Conservation (phyloP, 2,888 invertebrate genomes). For the Tethea ocularis region DNA sequence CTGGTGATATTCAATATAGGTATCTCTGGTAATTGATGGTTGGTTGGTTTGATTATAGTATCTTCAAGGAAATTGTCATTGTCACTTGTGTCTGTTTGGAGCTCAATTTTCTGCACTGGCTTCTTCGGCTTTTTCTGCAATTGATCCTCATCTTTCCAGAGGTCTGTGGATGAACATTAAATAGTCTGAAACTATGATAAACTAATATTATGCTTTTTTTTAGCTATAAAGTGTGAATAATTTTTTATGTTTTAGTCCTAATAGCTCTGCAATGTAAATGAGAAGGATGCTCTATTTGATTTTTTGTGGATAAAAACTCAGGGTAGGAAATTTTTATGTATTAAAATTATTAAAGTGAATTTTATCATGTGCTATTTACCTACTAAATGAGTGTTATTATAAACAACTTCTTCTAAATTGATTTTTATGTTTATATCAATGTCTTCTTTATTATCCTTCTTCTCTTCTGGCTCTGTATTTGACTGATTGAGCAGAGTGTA, state of each 20-base stretch:
- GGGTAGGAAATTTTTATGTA: no score
- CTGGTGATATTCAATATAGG: slow-evolving; percentile 88
- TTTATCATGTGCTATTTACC: slow-evolving; percentile 68
- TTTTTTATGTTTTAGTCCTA: no score
- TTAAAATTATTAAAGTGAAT: no score
- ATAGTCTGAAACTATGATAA: background rate
- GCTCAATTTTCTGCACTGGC: slow-evolving; percentile 38
- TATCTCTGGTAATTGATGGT: slow-evolving; percentile 73
- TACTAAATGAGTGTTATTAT: slow-evolving; percentile 84
- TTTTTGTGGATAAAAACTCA: no score
- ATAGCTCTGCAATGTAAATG: no score
- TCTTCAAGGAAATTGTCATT: slow-evolving; percentile 70
- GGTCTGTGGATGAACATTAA: slow-evolving; percentile 43
- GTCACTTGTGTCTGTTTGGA: slow-evolving; percentile 44
- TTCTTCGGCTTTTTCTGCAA: slow-evolving; percentile 40
- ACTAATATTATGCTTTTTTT: no score
- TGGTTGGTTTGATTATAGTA: slow-evolving; percentile 65
- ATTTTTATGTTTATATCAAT: slow-evolving; percentile 67
- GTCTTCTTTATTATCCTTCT: slow-evolving; percentile 45
- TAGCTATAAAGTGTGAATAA: no score
- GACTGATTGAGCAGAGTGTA: slow-evolving; percentile 64
- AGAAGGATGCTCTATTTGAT: no score
- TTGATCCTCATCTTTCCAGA: slow-evolving; percentile 75
- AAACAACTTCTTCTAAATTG: slow-evolving; percentile 85
- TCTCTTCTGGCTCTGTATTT: slow-evolving; percentile 37